A percentile compares a stretch with the other conserved stretches of the same genome.
phyloP scores from a whole-genome alignment of 92 coral and sea anemone species.

The Umimayanthus kanabou region DNA sequence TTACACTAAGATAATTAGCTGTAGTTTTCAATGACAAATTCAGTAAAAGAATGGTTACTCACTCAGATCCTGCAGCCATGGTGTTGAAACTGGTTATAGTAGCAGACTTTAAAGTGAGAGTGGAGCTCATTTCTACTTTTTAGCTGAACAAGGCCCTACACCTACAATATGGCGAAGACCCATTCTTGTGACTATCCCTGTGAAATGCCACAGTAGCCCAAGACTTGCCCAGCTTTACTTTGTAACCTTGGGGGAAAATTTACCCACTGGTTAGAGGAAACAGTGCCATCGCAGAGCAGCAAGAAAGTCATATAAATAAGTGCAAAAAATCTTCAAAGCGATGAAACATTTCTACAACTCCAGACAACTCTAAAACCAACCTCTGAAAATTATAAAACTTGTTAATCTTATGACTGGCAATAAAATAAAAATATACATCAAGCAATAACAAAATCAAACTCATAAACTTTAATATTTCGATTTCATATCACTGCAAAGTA shows the following conservation, averaged over 20 bases:
- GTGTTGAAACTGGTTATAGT: slow-evolving; percentile 57
- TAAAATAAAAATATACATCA: not conserved
- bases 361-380: not conserved
- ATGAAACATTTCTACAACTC: not conserved
- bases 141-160: slow-evolving; percentile 5
- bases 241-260: slow-evolving; percentile 21
- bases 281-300: no score
- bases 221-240: slow-evolving; percentile 15
- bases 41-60: slow-evolving; percentile 52
- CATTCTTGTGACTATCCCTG: slow-evolving; percentile 38
- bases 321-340: not conserved
- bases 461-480: no score
- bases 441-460: not conserved
- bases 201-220: slow-evolving; percentile 41
- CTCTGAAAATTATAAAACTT: not conserved
- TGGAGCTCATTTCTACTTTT: slow-evolving; percentile 54
- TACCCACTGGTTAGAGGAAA: slow-evolving; percentile 18
- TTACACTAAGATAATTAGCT: no score
- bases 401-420: not conserved
- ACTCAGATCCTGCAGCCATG: slow-evolving; percentile 99
- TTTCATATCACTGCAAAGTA: not conserved
- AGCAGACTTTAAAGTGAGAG: slow-evolving; percentile 54
- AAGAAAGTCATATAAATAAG: not conserved
- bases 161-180: slow-evolving; percentile 13
- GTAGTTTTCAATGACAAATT: not conserved